These are phyloP conservation scores for Antheraea yamamai DNA, from an alignment of 2,888 invertebrate genomes.

Conservation along the genomic window DNA sequence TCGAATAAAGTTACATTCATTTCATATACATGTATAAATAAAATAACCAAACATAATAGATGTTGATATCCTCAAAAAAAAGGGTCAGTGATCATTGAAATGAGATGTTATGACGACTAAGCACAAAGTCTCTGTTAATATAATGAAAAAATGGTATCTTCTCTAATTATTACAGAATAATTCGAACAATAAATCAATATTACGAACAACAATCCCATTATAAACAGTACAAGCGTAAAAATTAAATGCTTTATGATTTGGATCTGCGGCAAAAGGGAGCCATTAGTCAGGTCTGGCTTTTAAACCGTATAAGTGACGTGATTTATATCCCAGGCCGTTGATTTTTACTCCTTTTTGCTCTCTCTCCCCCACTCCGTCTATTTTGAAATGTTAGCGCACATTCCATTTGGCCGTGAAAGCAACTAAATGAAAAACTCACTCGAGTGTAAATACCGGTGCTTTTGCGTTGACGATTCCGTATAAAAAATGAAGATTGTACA, in stretches of 20 bases:
- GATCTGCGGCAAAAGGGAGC: slow-evolving; percentile 47
- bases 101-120: not conserved
- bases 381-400: slow-evolving; percentile 58
- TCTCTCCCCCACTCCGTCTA: slow-evolving; percentile 40
- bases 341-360: slow-evolving; percentile 52
- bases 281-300: slow-evolving; percentile 64
- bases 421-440: slow-evolving; percentile 55
- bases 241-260: slow-evolving; percentile 46
- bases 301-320: slow-evolving; percentile 64
- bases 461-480: slow-evolving; percentile 30
- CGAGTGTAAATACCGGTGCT: slow-evolving; percentile 43
- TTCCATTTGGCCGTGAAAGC: slow-evolving; percentile 57
- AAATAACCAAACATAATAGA: not conserved
- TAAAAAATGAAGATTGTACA: slow-evolving; percentile 24
- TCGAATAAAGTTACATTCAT: too few relatives aligned
- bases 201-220: slow-evolving; percentile 10
- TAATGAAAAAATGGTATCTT: not conserved
- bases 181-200: slow-evolving; percentile 4
- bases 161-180: slow-evolving; percentile 1
- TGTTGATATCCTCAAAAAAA: not conserved
- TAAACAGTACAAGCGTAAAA: slow-evolving; percentile 39
- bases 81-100: not conserved
- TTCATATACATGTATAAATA: not conserved
- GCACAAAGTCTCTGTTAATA: not conserved
- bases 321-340: slow-evolving; percentile 55